Evolutionary conservation across 2,113 vertebrate genomes (phyloP), one percentile per base, ranked within the genome.

Genomic region (Herpetotheres cachinnans): DNA sequence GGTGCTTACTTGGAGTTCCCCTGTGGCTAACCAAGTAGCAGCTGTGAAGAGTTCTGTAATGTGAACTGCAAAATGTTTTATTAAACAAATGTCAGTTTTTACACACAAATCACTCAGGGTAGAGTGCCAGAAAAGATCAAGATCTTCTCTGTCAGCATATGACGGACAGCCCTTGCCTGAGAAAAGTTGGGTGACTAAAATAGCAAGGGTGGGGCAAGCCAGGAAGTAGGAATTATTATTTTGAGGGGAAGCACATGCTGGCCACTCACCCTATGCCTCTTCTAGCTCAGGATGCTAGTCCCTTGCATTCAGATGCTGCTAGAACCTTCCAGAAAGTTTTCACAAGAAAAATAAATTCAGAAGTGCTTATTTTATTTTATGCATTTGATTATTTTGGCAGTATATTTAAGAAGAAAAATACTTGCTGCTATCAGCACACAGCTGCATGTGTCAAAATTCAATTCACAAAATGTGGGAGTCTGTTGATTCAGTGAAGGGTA

Each of bases 171-270:
- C 36, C 79, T 88, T 0, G 5, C 66, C 71, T 70, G 63, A 88
- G 58, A 82, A 69, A 56, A 30, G 59, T 66, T 42, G 80, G 56
- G 36, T 50, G 46, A 65, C 21, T 24, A n/a, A 94, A 97, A 91
- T 95, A 93, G 76, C 77, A 84, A 82, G 95, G 95, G 92, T 90
- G 82, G 86, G 61, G 50, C 92, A 84, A 80, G 82, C 30, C 42
- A 82, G 94, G 90, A 96, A 93, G 77, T 7, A 67, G 63, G 83
- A 93, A 77, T 93, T 94, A 67, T 65, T 95, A 81, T 74, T 90
- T 46, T 50, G 89, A 97, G 69, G 72, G 82, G 72, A 95, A 92
- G 61, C 42, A 52, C 66, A 78, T 54, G 46, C 42, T 92, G 67
- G 63, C 86, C 36, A 27, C 54, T 91, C 67, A 70, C 76, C 88